Evolutionary conservation across 1,140 invertebrate species (phyloP).

Genomic region (Diorhabda elongata): DNA sequence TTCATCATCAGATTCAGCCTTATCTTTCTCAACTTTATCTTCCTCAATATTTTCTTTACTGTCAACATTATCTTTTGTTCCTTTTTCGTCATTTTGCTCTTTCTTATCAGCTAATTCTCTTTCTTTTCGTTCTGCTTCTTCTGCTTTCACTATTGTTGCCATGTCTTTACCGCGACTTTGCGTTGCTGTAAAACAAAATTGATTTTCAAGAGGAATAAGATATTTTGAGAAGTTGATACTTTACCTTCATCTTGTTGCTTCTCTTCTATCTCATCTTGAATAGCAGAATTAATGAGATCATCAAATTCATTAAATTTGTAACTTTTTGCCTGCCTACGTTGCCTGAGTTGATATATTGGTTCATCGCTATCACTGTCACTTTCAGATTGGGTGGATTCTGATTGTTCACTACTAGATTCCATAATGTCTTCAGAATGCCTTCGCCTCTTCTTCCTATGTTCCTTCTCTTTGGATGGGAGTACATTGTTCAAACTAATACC

Average conservation of each 20-base stretch:
- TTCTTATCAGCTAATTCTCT: conserved; percentile 27
- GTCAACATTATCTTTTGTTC: conserved; percentile 46
- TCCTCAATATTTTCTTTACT: conserved; percentile 47
- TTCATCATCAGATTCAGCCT: conserved; percentile 32
- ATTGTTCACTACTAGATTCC: conserved; percentile 16
- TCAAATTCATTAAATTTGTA: conserved; percentile 90
- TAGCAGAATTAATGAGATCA: conserved; percentile 87
- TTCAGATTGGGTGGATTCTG: conserved; percentile 41
- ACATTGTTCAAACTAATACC: conserved; percentile 76
- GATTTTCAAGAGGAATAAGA: neutral
- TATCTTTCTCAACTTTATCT: conserved; percentile 14
- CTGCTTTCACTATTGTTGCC: conserved; percentile 79
- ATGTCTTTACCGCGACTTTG: conserved; percentile 82
- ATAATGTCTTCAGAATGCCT: conserved; percentile 39
- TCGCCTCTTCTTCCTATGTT: conserved; percentile 36
- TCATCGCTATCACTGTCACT: conserved; percentile 52
- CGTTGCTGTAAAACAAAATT: neutral
- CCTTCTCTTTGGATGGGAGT: conserved; percentile 49
- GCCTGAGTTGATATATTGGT: conserved; percentile 76
- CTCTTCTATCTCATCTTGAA: conserved; percentile 55
- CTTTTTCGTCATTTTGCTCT: conserved; percentile 29
- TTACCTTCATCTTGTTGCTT: conserved; percentile 24
- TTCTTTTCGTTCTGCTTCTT: conserved; percentile 63
- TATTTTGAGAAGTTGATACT: neutral
- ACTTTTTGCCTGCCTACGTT: conserved; percentile 70